Evolutionary conservation across 2,797 vertebrate species (phyloP), one percentile per base, ranked within the genome.

Genomic region (Acanthopagrus latus): DNA sequence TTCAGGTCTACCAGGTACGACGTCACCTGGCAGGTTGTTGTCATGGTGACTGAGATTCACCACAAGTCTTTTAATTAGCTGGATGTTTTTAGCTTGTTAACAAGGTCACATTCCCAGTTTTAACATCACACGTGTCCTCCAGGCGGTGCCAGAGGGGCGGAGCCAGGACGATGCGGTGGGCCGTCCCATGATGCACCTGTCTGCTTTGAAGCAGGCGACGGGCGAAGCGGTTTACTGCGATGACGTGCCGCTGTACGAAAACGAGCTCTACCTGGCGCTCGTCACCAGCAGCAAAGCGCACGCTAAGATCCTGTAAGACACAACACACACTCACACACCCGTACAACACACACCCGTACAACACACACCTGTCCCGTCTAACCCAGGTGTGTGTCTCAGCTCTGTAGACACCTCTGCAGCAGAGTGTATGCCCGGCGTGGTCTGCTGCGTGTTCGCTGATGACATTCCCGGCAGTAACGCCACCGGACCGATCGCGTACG

Each of bases 171-270:
- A 99, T 47, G 94, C 92, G 52, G 95, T 99, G 50, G 98, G 98
- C 10, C 94, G 93, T 62, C 97, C 98, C 25, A 56, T 99, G 78
- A 93, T 97, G 90, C 98, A 99, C 1, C 92, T 99, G 74, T 95
- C 97, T 0, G 96, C 97, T 0, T 72, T 94, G 87, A 96, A 97
- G 87, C 98, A 99, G 87, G 96, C 97, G 1, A 97, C 96, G 0
- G 98, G 98, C 3, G 98, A 99, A 83, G 98, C 98, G 0, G 76
- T 98, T 52, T 99, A 98, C 92, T 99, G 97, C 0, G 97, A 99
- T 0, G 98, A 99, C 80, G 93, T 99, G 41, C 97, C 97, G 23
- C 89, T 86, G 79, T 97, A 95, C 0, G 94, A 97, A 84, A 98
- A 97, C 0, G 98, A 99, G 87, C 95, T 98, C 6, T 96, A 95